Conservation (phyloP, 2,888 invertebrate species). For the Drosophila mayaguana region DNA sequence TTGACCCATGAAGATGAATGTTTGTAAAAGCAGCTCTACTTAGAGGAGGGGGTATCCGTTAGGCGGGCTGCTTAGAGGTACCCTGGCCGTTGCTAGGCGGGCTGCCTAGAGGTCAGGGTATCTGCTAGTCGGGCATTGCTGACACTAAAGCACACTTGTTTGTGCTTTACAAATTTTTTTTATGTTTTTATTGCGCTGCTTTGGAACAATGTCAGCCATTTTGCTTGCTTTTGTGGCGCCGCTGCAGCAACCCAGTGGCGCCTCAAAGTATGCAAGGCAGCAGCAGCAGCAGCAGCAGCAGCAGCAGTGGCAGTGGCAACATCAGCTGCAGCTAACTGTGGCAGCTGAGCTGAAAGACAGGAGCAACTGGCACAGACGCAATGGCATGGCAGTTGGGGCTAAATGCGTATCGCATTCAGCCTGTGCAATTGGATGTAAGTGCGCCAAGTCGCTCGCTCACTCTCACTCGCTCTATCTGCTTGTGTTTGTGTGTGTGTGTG, state of each 20-base stretch:
- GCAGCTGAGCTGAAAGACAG: constrained; percentile 7
- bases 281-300: background rate
- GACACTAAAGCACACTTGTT: background rate
- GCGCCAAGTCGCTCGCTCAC: background rate
- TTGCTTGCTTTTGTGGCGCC: constrained; percentile 54
- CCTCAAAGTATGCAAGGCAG: constrained; percentile 37
- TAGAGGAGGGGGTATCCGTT: too few relatives aligned
- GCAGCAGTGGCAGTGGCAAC: background rate
- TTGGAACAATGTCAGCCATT: constrained; percentile 78
- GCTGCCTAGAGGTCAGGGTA: background rate
- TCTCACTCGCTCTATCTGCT: background rate
- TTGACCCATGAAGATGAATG: too few relatives aligned
- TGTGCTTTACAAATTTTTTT: background rate
- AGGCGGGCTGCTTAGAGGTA: too few relatives aligned
- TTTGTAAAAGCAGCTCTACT: background rate
- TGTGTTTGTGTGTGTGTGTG: background rate
- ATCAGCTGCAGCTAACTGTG: background rate
- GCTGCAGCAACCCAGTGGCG: constrained; percentile 25
- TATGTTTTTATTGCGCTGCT: constrained; percentile 47
- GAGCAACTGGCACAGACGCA: constrained; percentile 23
- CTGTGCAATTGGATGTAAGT: constrained; percentile 57
- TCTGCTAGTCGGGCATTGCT: background rate
- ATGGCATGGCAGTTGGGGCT: constrained; percentile 7
- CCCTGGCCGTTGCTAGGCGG: too few relatives aligned
- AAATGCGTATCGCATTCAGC: constrained; percentile 42